Base-by-base conservation (phyloP, 2,888 invertebrate genomes). In the Dusona sp. region DNA sequence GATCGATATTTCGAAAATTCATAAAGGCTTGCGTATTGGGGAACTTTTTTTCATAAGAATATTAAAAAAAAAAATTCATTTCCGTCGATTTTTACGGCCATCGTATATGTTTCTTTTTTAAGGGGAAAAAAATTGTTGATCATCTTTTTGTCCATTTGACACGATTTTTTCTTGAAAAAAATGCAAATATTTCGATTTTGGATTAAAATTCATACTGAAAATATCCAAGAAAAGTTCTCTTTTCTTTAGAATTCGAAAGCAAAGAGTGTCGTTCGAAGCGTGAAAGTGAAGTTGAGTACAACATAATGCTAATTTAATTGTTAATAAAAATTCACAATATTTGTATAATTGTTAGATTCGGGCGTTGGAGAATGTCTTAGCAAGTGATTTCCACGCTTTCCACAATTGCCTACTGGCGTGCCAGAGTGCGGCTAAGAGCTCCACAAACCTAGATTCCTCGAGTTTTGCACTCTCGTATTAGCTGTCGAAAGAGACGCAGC, bases 371-470 rank as follows among this genome's bases (percentile, higher is more conserved):
- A 3, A 36, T 42, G 45, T 70, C 48, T 79, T 22, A 45, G 48
- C 51, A 36, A 54, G 25, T 33, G 67, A 85, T 86, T 88, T 84
- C 61, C 80, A 85, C 86, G 84, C 84, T 87, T 87, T 88, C 86
- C 84, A 75, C 79, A 73, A 78, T 85, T 87, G 72, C 73, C 54
- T 68, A 84, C 83, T 65, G 68, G 45, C 65, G 80, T 61, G 25
- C 48, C 74, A 29, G 73, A 13, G 54, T 42, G 16, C n/a, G n/a
- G 72, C 48, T 88, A 80, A 61, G 51, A 89, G 90, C 85, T 91
- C 90, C 87, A 91, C 88, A 91, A 91, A 92, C 91, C 92, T 91
- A 91, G 90, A 90, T 92, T 89, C 88, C 77, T 61, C 65, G 42
- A 33, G 54, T 45, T 57, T 51, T 70, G 48, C 64, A 61, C 79